phyloP scores from a whole-genome alignment of 2,797 vertebrate species.

The Peromyscus attwateri region DNA sequence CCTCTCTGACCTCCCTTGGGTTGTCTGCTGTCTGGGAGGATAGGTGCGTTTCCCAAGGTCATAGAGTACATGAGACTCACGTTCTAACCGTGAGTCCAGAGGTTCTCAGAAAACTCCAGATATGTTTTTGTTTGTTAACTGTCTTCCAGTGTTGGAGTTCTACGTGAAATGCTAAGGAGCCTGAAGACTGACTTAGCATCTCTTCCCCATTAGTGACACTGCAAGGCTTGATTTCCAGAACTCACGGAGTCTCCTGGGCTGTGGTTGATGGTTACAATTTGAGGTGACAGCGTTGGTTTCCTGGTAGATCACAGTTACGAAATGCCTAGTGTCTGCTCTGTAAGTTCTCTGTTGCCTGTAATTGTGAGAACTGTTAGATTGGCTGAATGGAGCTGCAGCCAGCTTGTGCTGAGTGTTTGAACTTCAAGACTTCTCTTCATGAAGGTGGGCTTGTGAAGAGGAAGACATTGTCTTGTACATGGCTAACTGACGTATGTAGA shows the following conservation, averaged over 20 bases:
- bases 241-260: neutral
- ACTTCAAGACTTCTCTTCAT: slow-evolving; percentile 3
- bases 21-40: neutral
- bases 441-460: neutral
- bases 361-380: neutral
- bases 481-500: neutral
- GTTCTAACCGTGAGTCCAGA: neutral
- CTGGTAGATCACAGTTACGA: neutral
- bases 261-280: slow-evolving; percentile 24
- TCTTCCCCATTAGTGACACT: neutral
- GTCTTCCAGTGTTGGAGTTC: neutral
- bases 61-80: neutral
- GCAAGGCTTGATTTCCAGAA: neutral
- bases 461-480: neutral
- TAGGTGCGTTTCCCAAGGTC: neutral
- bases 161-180: neutral
- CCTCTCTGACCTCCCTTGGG: neutral
- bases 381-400: neutral
- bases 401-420: slow-evolving; percentile 13
- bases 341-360: slow-evolving; percentile 12
- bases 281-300: neutral
- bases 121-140: neutral
- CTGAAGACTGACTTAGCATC: neutral
- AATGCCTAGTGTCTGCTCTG: neutral
- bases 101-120: neutral